Base-by-base conservation (phyloP, 2,113 vertebrate genomes). In the Rhynchomys soricoides region DNA sequence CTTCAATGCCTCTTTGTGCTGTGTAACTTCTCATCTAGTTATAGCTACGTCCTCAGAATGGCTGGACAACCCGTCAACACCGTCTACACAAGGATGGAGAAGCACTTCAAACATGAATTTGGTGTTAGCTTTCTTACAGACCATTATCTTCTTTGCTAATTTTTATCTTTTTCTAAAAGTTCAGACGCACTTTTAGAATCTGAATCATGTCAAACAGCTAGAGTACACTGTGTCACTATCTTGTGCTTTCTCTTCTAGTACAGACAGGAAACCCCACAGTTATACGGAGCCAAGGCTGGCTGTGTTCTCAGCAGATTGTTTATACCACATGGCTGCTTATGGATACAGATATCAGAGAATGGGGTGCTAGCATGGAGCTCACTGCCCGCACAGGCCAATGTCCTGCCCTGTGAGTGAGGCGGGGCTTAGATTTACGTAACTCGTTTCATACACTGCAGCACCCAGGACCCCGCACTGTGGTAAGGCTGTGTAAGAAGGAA, bases 131-230 rank as follows among this genome's bases (percentile, higher is more conserved):
- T 86, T 45, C 40, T 48, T 86, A 7, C 7, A 64, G 24, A 64
- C 34, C 12, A 66, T 66, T 62, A 43, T 59, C 55, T 50, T 31
- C 45, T 59, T 19, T 57, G n/a, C n/a, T 59, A 43, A 55, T 57
- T 79, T 82, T 55, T 62, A 40, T 43, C 55, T 45, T 64, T 83
- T 43, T 64, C 29, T 45, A 64, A 37, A 3, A 5, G 86, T 77
- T 24, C 52, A 8, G 48, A 88, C 74, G 40, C n/a, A 75, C 37
- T 81, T 96, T 93, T 52, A 95, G 85, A 93, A 55, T 22, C 34
- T 57, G 21, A 81, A 40, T n/a, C 52, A 13, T 3, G 37, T 59
- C 52, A 59, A 16, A 43, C 68, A 16, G 24, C 57, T 43, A 86
- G n/a, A 93, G 45, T 77, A 70, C 9, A 82, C 45, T 79, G 37